Percentiles rank a stretch among this genome's conserved stretches.
phyloP scores from a whole-genome alignment of 2,113 vertebrate genomes.

The Nycticebus coucang region DNA sequence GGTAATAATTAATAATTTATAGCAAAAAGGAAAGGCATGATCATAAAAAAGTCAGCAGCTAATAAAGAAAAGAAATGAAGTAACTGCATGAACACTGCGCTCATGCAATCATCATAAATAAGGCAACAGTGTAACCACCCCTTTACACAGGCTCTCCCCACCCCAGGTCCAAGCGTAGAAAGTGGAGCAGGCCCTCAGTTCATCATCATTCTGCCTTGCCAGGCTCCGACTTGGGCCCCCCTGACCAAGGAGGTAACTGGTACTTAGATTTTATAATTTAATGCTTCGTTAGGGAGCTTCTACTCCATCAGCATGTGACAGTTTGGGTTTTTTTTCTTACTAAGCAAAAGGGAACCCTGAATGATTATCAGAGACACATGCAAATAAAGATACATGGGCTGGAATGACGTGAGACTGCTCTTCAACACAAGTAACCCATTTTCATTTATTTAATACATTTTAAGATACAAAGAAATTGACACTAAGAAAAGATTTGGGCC shows the following conservation, averaged over 20 bases:
- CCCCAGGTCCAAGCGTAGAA: conserved; percentile 24
- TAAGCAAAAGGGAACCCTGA: conserved; percentile 52
- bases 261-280: conserved; percentile 66
- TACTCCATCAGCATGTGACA: conserved; percentile 13
- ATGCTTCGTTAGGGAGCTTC: conserved; percentile 54
- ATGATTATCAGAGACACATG: conserved; percentile 34
- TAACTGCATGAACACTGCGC: neutral
- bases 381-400: conserved; percentile 36
- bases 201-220: neutral
- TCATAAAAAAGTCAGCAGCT: conserved; percentile 56
- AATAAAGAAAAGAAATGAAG: conserved; percentile 66
- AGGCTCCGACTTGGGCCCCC: neutral
- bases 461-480: neutral
- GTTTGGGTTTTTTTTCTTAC: neutral
- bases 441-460: neutral
- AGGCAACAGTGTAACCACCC: neutral
- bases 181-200: neutral
- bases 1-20: conserved; percentile 78
- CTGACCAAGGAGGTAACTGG: neutral
- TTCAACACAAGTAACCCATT: neutral
- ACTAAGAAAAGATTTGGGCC: neutral
- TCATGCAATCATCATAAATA: conserved; percentile 42
- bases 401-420: neutral
- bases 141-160: neutral
- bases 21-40: conserved; percentile 1